A percentile compares a stretch with the other conserved stretches of the same genome.
These are phyloP conservation scores for Streptopelia turtur DNA, from an alignment of 2,797 vertebrate species.

Conservation along the genomic window DNA sequence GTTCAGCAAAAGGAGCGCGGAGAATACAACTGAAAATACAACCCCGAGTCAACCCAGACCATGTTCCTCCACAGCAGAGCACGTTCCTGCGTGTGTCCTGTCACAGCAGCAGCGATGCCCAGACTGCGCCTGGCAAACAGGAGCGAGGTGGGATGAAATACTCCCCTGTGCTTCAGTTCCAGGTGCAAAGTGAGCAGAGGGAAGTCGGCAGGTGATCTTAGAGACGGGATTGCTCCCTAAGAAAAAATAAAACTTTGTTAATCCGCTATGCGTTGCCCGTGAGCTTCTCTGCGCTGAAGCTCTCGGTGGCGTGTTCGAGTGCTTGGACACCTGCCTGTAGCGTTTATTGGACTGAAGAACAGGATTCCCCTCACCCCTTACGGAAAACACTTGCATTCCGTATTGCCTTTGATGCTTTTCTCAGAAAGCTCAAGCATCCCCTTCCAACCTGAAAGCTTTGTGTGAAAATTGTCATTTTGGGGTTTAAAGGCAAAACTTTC, in stretches of 20 bases:
- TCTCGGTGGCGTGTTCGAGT: not conserved
- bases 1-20: not conserved
- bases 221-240: not conserved
- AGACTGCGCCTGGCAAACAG: not conserved
- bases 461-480: not conserved
- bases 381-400: not conserved
- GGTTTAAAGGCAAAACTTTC: not conserved
- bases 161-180: not conserved
- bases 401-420: not conserved
- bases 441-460: not conserved
- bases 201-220: not conserved
- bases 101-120: not conserved
- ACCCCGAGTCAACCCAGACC: not conserved
- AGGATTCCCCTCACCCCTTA: not conserved
- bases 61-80: not conserved
- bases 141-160: not conserved
- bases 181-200: not conserved
- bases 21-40: too few relatives aligned
- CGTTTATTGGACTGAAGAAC: not conserved
- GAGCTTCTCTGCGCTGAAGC: not conserved
- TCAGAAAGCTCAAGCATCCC: not conserved
- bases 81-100: not conserved
- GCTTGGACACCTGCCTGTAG: not conserved
- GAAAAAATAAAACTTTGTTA: not conserved
- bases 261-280: not conserved